Evolutionary conservation across 2,888 invertebrate genomes (phyloP).

Genomic region (Diarsia dahlii): DNA sequence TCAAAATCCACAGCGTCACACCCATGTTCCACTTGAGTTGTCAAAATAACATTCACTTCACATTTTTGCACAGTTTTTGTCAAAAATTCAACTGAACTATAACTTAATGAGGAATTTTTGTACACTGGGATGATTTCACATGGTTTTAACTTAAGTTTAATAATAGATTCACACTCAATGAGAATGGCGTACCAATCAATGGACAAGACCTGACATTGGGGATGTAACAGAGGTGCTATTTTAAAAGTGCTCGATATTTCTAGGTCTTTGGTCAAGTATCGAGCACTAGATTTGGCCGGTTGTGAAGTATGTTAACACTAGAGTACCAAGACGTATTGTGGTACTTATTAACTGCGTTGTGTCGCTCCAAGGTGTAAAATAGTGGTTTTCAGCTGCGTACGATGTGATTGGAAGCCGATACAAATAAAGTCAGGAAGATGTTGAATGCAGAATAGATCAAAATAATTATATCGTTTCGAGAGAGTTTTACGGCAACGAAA

Average conservation of each 20-base stretch:
- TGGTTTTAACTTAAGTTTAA: background rate
- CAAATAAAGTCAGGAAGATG: background rate
- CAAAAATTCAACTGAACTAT: background rate
- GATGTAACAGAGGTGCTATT: slow-evolving; percentile 28
- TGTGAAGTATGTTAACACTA: background rate
- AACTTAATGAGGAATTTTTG: too few relatives aligned
- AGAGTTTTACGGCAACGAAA: background rate
- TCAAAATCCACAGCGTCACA: background rate
- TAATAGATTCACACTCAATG: background rate
- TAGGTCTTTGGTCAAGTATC: slow-evolving; percentile 16
- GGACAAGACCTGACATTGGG: slow-evolving; percentile 20
- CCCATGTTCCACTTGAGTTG: background rate
- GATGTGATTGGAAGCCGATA: background rate
- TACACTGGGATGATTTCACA: background rate
- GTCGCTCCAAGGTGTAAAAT: background rate
- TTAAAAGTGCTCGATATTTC: slow-evolving; percentile 37
- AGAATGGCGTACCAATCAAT: slow-evolving; percentile 40
- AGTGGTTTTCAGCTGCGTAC: background rate
- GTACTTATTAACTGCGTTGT: background rate
- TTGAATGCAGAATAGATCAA: background rate
- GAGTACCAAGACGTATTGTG: background rate
- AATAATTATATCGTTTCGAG: background rate
- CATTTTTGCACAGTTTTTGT: background rate
- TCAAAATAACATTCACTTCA: background rate
- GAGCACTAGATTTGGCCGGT: slow-evolving; percentile 1